phyloP scores from a whole-genome alignment of 2,888 invertebrate genomes.

The Ametastegia equiseti region DNA sequence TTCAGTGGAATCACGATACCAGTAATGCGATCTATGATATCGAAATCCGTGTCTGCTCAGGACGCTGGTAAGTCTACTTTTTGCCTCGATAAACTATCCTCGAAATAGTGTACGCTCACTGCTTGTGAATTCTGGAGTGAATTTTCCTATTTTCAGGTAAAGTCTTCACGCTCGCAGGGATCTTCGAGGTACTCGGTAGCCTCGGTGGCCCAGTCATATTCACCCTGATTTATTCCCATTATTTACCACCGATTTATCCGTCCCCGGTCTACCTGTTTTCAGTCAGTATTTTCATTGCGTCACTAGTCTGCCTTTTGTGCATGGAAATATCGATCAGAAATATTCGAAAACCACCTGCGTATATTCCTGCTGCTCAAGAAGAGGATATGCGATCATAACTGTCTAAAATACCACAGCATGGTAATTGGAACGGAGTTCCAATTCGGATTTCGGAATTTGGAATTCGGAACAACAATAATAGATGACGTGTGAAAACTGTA shows the following conservation, averaged over 20 bases:
- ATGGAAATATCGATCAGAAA: neutral
- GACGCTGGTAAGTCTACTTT: constrained; percentile 77
- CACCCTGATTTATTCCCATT: constrained; percentile 79
- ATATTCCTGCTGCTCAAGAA: neutral
- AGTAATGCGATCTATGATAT: constrained; percentile 79
- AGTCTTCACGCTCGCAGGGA: constrained; percentile 83
- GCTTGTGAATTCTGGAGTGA: neutral
- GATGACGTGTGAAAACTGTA: no score
- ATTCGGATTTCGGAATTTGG: no score
- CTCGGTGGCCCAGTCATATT: constrained; percentile 81
- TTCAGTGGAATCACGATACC: constrained; percentile 79
- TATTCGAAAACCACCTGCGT: neutral
- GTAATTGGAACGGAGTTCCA: no score
- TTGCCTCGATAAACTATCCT: neutral
- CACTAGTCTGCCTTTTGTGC: neutral
- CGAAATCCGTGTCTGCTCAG: constrained; percentile 80
- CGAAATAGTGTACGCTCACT: no score
- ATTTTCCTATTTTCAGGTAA: constrained; percentile 75
- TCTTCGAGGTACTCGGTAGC: constrained; percentile 82
- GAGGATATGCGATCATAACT: constrained; percentile 13
- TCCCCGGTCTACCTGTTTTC: constrained; percentile 68
- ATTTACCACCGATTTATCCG: constrained; percentile 70
- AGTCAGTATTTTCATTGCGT: constrained; percentile 54
- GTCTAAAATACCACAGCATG: no score
- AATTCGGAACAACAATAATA: no score